Conservation (phyloP, 2,113 vertebrate species). For the Aspiorhynchus laticeps region DNA sequence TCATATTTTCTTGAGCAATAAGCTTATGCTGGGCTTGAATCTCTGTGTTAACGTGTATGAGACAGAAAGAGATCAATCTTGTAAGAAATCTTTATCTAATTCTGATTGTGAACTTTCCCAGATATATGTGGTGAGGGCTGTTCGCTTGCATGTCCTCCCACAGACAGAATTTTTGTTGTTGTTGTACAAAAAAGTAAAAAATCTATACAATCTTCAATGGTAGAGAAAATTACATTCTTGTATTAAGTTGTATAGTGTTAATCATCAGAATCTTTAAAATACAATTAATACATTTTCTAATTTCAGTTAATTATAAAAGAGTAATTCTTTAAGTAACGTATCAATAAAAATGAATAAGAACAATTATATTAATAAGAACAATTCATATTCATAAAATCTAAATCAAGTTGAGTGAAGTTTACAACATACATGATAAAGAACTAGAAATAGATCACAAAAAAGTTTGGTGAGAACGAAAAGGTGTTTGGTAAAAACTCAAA, state of each 20-base stretch:
- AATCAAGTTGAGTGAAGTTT: not conserved
- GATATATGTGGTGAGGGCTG: not conserved
- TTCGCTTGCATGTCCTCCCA: constrained; percentile 29
- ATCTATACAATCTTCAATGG: not conserved
- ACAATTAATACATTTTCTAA: not conserved
- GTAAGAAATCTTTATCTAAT: not conserved
- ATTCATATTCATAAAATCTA: not conserved
- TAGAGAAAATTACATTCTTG: not conserved
- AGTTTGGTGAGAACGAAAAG: not conserved
- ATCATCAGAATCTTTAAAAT: not conserved
- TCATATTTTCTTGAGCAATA: not conserved
- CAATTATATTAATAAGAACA: not conserved
- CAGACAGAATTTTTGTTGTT: constrained; percentile 11
- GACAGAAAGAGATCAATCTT: not conserved
- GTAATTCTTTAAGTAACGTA: not conserved
- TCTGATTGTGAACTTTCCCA: constrained; percentile 37
- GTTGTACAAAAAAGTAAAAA: constrained; percentile 27
- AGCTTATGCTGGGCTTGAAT: not conserved
- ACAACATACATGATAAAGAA: not conserved
- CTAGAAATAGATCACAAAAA: not conserved
- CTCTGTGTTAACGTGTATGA: not conserved
- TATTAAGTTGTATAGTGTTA: too few relatives aligned
- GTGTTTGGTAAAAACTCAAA: not conserved
- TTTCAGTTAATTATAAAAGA: not conserved
- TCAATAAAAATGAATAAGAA: not conserved